Conservation (phyloP, 1,140 invertebrate species). For the Luehdorfia chinensis region DNA sequence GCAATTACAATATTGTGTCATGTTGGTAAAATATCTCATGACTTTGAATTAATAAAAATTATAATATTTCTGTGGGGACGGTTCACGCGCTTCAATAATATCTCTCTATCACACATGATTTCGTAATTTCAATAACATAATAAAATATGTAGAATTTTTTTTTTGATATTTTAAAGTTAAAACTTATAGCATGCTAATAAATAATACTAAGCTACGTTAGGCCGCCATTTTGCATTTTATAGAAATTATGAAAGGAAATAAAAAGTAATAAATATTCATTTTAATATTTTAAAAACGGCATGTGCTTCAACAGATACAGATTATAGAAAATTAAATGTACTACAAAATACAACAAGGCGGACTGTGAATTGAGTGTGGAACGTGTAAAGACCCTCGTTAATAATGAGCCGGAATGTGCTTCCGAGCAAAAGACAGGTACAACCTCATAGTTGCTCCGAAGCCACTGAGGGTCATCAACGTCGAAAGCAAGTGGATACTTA, state of each 20-base stretch:
- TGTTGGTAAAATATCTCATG: not conserved
- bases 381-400: slow-evolving; percentile 40
- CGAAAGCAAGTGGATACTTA: slow-evolving; percentile 60
- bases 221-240: slow-evolving; percentile 46
- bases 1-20: slow-evolving; percentile 9
- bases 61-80: slow-evolving; percentile 30
- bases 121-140: slow-evolving; percentile 37
- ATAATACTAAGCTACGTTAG: slow-evolving; percentile 58
- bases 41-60: not conserved
- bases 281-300: slow-evolving; percentile 5
- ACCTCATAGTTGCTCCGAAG: not conserved
- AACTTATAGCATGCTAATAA: slow-evolving; percentile 67
- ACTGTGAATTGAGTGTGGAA: slow-evolving; percentile 44
- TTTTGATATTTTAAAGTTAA: slow-evolving; percentile 44
- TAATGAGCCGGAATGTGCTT: slow-evolving; percentile 30
- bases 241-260: slow-evolving; percentile 21
- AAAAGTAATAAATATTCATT: slow-evolving; percentile 14
- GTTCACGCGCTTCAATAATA: slow-evolving; percentile 38
- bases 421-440: slow-evolving; percentile 7
- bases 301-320: not conserved
- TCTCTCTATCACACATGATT: slow-evolving; percentile 26
- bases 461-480: slow-evolving; percentile 34
- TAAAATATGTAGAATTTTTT: slow-evolving; percentile 46
- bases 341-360: slow-evolving; percentile 54
- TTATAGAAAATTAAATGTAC: slow-evolving; percentile 3